These are phyloP conservation scores for Orthonevra nobilis DNA, from an alignment of 2,888 invertebrate species.

Conservation along the genomic window DNA sequence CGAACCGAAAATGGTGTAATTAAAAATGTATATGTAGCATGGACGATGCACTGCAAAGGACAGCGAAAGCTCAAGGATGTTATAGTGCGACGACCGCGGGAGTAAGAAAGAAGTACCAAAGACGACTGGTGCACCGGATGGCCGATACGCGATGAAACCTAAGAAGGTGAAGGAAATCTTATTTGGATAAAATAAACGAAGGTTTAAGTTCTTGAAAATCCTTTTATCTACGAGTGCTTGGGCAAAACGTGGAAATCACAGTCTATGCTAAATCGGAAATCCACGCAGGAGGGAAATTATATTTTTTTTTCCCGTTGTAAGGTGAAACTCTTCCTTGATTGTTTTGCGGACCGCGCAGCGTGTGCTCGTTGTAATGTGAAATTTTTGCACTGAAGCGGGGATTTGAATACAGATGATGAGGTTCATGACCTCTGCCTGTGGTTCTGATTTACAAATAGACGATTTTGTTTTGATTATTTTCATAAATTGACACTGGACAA, in stretches of 20 bases:
- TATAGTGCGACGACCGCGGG: conserved; percentile 52
- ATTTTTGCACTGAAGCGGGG: no score
- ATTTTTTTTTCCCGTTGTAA: no score
- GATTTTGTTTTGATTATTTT: no score
- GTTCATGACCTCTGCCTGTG: no score
- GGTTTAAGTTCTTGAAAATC: conserved; percentile 65
- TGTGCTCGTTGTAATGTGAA: no score
- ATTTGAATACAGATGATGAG: no score
- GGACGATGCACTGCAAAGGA: conserved; percentile 58
- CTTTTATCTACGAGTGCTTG: conserved; percentile 48
- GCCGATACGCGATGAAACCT: conserved; percentile 15
- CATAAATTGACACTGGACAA: no score
- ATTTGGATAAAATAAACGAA: conserved; percentile 52
- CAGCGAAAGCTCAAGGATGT: conserved; percentile 27
- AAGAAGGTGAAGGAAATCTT: conserved; percentile 60
- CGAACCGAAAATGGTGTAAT: conserved; percentile 66
- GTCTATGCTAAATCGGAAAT: conserved; percentile 58
- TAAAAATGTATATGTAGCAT: conserved; percentile 67
- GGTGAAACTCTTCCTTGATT: no score
- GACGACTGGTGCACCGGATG: neutral
- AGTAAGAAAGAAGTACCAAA: conserved; percentile 25
- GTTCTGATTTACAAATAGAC: no score
- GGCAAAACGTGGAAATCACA: conserved; percentile 24
- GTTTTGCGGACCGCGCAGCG: no score
- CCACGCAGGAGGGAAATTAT: conserved; percentile 37